Conservation (phyloP, 1,140 invertebrate species). For the Adoxophyes honmai region DNA sequence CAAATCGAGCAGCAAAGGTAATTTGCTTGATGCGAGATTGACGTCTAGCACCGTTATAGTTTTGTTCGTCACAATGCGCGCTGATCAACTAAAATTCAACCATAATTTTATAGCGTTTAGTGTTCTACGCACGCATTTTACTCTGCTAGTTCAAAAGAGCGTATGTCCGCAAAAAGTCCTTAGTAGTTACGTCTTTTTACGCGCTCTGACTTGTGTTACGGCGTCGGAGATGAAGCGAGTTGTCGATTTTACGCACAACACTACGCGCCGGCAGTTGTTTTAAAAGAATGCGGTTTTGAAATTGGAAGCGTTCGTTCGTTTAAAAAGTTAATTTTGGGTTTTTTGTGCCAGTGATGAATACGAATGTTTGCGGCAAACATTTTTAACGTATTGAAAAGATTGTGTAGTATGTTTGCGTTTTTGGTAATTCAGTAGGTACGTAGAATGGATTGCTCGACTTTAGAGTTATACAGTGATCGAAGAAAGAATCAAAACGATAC, state of each 20-base stretch:
- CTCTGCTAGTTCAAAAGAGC: too few species aligned
- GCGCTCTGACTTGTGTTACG: slow-evolving; percentile 24
- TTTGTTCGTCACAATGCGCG: not conserved
- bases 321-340: slow-evolving; percentile 32
- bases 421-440: too few species aligned
- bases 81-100: not conserved
- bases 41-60: slow-evolving; percentile 44
- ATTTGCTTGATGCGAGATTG: slow-evolving; percentile 46
- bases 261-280: slow-evolving; percentile 33
- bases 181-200: too few species aligned
- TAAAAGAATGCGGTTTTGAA: slow-evolving; percentile 44
- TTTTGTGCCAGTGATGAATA: slow-evolving; percentile 32
- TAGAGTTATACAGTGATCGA: too few species aligned
- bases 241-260: slow-evolving; percentile 40
- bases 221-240: slow-evolving; percentile 21
- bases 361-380: too few species aligned
- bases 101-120: not conserved
- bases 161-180: too few species aligned
- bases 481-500: too few species aligned
- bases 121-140: too few species aligned
- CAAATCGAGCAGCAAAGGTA: slow-evolving; percentile 28
- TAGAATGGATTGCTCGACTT: too few species aligned
- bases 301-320: slow-evolving; percentile 38
- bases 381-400: too few species aligned
- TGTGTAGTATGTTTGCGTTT: too few species aligned